Percentiles rank a stretch among this genome's conserved stretches.
Evolutionary conservation across 2,888 invertebrate genomes (phyloP).

Genomic region (Melieria crassipennis): DNA sequence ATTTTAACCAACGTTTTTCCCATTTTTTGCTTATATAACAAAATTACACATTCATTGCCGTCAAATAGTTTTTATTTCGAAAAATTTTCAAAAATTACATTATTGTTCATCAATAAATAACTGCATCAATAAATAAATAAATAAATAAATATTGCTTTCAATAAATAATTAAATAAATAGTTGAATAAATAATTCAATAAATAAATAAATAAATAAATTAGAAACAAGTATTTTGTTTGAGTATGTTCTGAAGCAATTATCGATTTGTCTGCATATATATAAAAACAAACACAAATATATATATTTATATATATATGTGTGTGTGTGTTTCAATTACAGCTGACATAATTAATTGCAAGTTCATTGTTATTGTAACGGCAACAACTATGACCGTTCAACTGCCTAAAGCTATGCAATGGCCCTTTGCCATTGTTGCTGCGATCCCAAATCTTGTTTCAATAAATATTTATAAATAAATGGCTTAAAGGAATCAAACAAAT

Average conservation of each 20-base stretch:
- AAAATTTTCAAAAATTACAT: no score
- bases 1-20: no score
- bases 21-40: no score
- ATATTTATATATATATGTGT: neutral
- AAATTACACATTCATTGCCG: no score
- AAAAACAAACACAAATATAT: neutral
- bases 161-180: constrained; percentile 39
- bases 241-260: constrained; percentile 23
- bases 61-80: no score
- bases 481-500: constrained; percentile 16
- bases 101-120: constrained; percentile 20
- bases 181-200: neutral
- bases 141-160: constrained; percentile 21
- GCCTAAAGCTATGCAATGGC: neutral
- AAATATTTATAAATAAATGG: constrained; percentile 43
- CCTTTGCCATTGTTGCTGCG: neutral
- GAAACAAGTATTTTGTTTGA: constrained; percentile 39
- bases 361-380: no score
- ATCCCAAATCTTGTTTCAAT: constrained; percentile 2
- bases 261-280: constrained; percentile 2
- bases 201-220: constrained; percentile 32
- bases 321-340: neutral
- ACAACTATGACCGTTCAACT: neutral
- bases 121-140: constrained; percentile 23
- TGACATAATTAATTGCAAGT: neutral